phyloP scores from a whole-genome alignment of 2,113 vertebrate genomes.

The Entelurus aequoreus region DNA sequence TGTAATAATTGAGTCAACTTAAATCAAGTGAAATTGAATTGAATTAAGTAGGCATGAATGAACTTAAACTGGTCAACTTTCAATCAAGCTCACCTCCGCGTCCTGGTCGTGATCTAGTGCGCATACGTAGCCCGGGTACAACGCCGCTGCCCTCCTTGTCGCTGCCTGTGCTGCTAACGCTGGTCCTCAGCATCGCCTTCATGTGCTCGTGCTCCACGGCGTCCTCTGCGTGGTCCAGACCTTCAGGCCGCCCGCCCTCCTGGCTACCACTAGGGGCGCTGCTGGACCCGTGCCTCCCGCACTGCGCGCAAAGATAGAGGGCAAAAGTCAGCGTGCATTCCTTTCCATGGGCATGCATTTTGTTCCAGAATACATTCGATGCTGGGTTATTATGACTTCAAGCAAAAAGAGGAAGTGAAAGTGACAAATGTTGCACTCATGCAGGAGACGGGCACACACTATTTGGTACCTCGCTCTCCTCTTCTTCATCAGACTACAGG shows the following conservation, averaged over 20 bases:
- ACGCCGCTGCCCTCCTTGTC: constrained; percentile 66
- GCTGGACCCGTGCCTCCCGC: constrained; percentile 31
- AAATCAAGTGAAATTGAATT: too few species aligned
- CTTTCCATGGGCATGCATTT: too few species aligned
- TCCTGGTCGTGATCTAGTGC: constrained; percentile 78
- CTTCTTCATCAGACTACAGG: constrained; percentile 88
- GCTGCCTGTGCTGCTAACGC: constrained; percentile 34
- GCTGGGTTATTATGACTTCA: too few species aligned
- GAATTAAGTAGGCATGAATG: background rate
- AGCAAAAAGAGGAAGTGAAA: constrained; percentile 8
- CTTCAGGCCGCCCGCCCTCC: constrained; percentile 72
- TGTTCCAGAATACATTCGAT: too few species aligned
- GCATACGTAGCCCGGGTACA: constrained; percentile 71
- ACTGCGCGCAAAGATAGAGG: constrained; percentile 10
- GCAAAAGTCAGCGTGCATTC: background rate
- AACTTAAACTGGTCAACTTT: background rate
- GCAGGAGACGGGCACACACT: constrained; percentile 19
- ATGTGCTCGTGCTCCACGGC: constrained; percentile 87
- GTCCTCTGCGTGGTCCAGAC: constrained; percentile 80
- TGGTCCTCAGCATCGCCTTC: constrained; percentile 87
- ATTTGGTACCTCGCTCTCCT: constrained; percentile 77
- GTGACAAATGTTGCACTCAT: constrained; percentile 34
- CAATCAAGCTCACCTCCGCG: constrained; percentile 69
- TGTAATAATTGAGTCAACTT: too few species aligned
- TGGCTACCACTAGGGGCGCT: constrained; percentile 62